phyloP scores from a whole-genome alignment of 1,140 invertebrate genomes.

The Apis cerana region DNA sequence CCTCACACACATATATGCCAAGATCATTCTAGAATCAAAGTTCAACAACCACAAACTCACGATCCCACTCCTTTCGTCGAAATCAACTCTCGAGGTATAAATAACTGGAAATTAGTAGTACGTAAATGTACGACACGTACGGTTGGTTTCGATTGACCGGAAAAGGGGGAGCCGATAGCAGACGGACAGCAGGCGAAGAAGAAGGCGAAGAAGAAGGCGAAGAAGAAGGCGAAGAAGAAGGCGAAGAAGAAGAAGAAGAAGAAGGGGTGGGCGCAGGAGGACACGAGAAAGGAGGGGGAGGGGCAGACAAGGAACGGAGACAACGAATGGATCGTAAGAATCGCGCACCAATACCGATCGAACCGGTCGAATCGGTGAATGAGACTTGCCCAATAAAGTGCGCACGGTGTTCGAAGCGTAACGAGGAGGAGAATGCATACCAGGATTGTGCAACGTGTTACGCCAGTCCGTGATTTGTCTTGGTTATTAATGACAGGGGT shows the following conservation, averaged over 20 bases:
- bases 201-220: constrained; percentile 14
- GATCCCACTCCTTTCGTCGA: neutral
- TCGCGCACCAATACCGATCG: constrained; percentile 11
- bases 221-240: constrained; percentile 16
- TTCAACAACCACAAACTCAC: constrained; percentile 31
- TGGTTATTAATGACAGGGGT: constrained; percentile 47
- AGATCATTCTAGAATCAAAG: neutral
- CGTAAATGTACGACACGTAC: constrained; percentile 53
- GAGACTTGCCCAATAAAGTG: constrained; percentile 52
- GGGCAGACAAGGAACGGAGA: neutral
- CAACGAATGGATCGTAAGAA: constrained; percentile 42
- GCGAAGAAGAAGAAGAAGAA: constrained; percentile 7
- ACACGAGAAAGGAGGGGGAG: neutral
- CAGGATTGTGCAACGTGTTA: constrained; percentile 57
- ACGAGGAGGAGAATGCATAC: constrained; percentile 48
- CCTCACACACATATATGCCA: neutral
- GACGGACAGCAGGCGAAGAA: neutral
- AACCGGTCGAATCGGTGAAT: constrained; percentile 36
- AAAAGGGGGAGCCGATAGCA: constrained; percentile 51
- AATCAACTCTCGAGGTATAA: constrained; percentile 26
- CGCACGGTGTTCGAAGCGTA: constrained; percentile 39
- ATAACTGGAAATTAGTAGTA: constrained; percentile 54
- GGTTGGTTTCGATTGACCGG: constrained; percentile 57
- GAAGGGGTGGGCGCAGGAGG: neutral
- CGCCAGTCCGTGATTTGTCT: constrained; percentile 39